Percentiles rank a stretch among this genome's conserved stretches.
These are phyloP conservation scores for Druon quercuslanigerum DNA, from an alignment of 1,140 invertebrate species.

Conservation along the genomic window DNA sequence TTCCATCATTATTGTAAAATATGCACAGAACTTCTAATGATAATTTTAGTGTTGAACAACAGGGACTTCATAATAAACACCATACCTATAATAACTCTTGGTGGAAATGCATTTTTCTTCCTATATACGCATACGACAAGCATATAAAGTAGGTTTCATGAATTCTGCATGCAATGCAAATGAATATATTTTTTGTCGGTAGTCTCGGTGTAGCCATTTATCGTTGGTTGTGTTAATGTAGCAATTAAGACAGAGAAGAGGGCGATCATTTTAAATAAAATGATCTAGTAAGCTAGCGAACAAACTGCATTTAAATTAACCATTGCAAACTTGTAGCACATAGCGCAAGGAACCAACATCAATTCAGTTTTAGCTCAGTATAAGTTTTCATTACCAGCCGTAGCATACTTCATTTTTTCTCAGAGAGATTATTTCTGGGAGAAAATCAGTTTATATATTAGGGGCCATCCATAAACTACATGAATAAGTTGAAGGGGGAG, in stretches of 20 bases:
- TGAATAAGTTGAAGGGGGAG: too few species aligned
- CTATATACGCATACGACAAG: constrained; percentile 9
- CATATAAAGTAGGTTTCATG: constrained; percentile 29
- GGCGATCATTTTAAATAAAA: constrained; percentile 18
- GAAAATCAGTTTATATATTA: too few species aligned
- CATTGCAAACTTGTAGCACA: constrained; percentile 15
- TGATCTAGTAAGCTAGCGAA: constrained; percentile 20
- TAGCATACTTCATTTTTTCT: background rate
- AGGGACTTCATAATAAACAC: background rate
- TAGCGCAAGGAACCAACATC: constrained; percentile 1
- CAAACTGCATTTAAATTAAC: constrained; percentile 22
- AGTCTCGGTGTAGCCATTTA: constrained; percentile 12
- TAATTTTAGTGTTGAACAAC: constrained; percentile 7
- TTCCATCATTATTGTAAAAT: constrained; percentile 22
- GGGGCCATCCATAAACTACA: too few species aligned
- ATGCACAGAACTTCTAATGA: background rate
- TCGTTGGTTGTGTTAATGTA: constrained; percentile 23
- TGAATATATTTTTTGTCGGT: constrained; percentile 13
- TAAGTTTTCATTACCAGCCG: constrained; percentile 22
- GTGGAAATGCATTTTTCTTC: background rate
- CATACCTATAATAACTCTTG: background rate
- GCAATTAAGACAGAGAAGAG: constrained; percentile 16
- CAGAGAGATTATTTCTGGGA: too few species aligned
- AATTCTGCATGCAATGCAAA: constrained; percentile 23
- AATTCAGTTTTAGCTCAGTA: constrained; percentile 1